A percentile compares a stretch with the other conserved stretches of the same genome.
These are phyloP conservation scores for Pseudochirops corinnae DNA, from an alignment of 2,797 vertebrate species.

Conservation along the genomic window DNA sequence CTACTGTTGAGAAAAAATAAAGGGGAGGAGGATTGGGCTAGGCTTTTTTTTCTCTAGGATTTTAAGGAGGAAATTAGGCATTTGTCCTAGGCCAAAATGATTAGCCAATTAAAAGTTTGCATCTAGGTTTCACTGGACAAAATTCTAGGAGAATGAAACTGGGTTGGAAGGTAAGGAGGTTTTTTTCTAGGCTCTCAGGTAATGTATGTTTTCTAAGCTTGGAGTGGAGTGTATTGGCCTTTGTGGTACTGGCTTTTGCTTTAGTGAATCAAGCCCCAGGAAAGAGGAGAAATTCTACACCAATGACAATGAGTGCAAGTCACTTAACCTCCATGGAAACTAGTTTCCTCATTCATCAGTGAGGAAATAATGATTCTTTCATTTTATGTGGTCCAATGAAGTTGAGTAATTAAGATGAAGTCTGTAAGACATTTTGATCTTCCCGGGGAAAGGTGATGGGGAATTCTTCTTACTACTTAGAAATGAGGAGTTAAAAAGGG, in stretches of 20 bases:
- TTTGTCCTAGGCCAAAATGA: neutral
- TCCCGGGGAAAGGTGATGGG: neutral
- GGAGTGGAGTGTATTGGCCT: neutral
- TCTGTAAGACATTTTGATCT: neutral
- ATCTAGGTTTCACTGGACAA: neutral
- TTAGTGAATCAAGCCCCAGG: neutral
- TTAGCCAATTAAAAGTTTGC: neutral
- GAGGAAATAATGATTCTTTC: neutral
- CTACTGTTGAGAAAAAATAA: slow-evolving; percentile 34
- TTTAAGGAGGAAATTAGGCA: slow-evolving; percentile 7
- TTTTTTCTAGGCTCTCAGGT: neutral
- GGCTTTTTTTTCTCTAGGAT: slow-evolving; percentile 17
- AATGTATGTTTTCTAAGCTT: neutral
- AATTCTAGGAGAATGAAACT: slow-evolving; percentile 3
- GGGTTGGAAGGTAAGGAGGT: neutral
- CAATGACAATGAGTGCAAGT: neutral
- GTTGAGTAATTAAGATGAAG: neutral
- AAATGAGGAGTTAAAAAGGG: neutral
- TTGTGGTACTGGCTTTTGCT: neutral
- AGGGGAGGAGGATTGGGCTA: slow-evolving; percentile 2
- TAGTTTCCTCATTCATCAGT: neutral
- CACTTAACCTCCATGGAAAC: neutral
- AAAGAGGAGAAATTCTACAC: neutral
- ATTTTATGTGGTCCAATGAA: neutral
- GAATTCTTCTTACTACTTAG: neutral